A percentile compares a stretch with the other conserved stretches of the same genome.
phyloP scores from a whole-genome alignment of 1,140 invertebrate genomes.

The Melanaphis sacchari region DNA sequence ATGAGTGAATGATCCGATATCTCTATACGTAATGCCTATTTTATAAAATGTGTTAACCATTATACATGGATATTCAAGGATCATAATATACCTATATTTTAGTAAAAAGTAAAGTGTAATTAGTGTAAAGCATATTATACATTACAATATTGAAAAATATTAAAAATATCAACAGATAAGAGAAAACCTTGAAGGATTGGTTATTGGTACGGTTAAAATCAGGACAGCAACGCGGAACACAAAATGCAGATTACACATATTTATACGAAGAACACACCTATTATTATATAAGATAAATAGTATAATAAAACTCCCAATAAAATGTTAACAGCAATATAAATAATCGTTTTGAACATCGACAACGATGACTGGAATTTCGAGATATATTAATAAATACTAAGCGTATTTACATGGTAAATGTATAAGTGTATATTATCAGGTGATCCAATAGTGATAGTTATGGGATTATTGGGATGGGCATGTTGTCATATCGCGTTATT shows the following conservation, averaged over 20 bases:
- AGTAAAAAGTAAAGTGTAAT: too few relatives aligned
- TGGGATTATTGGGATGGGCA: background rate
- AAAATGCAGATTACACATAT: background rate
- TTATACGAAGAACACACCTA: background rate
- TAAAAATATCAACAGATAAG: background rate
- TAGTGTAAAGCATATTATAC: too few relatives aligned
- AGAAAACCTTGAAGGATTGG: background rate
- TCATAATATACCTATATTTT: too few relatives aligned
- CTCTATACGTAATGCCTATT: too few relatives aligned
- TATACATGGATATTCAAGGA: background rate
- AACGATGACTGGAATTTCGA: background rate
- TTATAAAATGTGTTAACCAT: too few relatives aligned
- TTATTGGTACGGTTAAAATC: background rate
- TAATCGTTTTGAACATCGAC: background rate
- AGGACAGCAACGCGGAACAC: background rate
- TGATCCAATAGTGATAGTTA: background rate
- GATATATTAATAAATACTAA: background rate
- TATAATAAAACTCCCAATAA: background rate
- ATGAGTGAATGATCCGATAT: too few relatives aligned
- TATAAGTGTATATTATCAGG: background rate
- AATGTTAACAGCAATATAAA: conserved; percentile 21
- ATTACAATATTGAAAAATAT: background rate
- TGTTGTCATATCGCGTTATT: background rate
- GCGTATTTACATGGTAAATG: background rate
- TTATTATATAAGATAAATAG: background rate